phyloP scores from a whole-genome alignment of 2,113 vertebrate genomes.

The Pangasianodon hypophthalmus region DNA sequence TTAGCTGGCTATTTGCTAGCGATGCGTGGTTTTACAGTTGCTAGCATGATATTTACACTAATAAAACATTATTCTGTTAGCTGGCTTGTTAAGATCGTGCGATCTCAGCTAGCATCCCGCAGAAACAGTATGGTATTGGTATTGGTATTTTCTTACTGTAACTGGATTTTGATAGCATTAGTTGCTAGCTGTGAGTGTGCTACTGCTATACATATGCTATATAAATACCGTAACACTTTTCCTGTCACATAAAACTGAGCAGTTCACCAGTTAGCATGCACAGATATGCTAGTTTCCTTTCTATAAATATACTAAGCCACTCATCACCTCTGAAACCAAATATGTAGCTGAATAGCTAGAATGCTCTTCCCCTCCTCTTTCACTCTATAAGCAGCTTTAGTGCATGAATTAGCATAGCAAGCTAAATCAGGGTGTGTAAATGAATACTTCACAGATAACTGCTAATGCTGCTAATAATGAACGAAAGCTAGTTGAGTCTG shows the following conservation, averaged over 20 bases:
- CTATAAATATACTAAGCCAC: constrained; percentile 15
- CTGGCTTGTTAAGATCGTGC: not conserved
- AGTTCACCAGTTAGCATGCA: not conserved
- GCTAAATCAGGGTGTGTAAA: constrained; percentile 15
- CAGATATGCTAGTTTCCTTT: constrained; percentile 26
- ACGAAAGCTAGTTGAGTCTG: not conserved
- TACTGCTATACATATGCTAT: not conserved
- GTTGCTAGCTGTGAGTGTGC: not conserved
- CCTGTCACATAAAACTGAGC: not conserved
- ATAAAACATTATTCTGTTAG: not conserved
- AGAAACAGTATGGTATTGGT: not conserved
- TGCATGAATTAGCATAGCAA: constrained; percentile 6
- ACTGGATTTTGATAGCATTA: not conserved
- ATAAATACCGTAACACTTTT: not conserved
- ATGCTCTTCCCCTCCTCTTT: constrained; percentile 6
- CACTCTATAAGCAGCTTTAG: constrained; percentile 21
- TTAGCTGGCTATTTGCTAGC: not conserved
- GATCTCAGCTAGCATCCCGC: not conserved
- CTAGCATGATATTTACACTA: not conserved
- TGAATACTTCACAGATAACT: constrained; percentile 3
- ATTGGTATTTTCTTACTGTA: not conserved
- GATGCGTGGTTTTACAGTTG: not conserved
- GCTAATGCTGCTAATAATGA: constrained; percentile 12
- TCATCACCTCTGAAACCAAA: constrained; percentile 26
- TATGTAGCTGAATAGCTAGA: not conserved